Percentiles rank a stretch among this genome's conserved stretches.
Evolutionary conservation across 2,888 invertebrate genomes (phyloP).

Genomic region (Pachliopta kotzebuea): DNA sequence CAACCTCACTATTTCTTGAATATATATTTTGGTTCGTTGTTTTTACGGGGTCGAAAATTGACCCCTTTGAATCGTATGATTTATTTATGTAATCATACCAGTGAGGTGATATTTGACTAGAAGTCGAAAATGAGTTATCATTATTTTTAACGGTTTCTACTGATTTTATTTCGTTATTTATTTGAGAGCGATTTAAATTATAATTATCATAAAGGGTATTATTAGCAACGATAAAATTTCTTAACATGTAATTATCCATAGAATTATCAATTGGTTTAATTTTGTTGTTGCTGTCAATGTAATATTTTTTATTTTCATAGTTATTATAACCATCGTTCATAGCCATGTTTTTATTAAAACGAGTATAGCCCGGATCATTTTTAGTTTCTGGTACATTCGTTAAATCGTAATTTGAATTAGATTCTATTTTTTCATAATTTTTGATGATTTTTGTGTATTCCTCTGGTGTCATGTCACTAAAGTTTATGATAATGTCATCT

Average conservation of each 20-base stretch:
- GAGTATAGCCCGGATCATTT: not conserved
- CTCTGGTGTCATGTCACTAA: conserved; percentile 66
- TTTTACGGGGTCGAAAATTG: conserved; percentile 35
- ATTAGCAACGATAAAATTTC: not conserved
- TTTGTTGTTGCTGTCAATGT: not conserved
- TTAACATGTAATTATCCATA: not conserved
- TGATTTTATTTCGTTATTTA: conserved; percentile 12
- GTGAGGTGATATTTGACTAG: conserved; percentile 51
- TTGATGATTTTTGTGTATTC: conserved; percentile 66
- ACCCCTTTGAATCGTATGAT: conserved; percentile 47
- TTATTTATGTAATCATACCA: conserved; percentile 55
- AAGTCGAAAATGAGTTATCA: conserved; percentile 50
- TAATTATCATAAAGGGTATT: not conserved
- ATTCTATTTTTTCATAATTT: conserved; percentile 38
- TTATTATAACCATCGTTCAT: not conserved
- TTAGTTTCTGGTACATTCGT: not conserved
- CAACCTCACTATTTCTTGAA: conserved; percentile 15
- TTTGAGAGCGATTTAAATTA: not conserved
- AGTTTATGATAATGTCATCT: conserved; percentile 69
- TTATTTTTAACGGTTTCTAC: conserved; percentile 44
- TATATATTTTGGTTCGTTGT: not conserved
- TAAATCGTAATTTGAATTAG: conserved; percentile 8
- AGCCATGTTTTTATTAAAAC: not conserved
- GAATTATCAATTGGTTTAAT: not conserved
- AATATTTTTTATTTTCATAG: conserved; percentile 5